phyloP scores from a whole-genome alignment of 2,888 invertebrate genomes.

The Ceriagrion tenellum region DNA sequence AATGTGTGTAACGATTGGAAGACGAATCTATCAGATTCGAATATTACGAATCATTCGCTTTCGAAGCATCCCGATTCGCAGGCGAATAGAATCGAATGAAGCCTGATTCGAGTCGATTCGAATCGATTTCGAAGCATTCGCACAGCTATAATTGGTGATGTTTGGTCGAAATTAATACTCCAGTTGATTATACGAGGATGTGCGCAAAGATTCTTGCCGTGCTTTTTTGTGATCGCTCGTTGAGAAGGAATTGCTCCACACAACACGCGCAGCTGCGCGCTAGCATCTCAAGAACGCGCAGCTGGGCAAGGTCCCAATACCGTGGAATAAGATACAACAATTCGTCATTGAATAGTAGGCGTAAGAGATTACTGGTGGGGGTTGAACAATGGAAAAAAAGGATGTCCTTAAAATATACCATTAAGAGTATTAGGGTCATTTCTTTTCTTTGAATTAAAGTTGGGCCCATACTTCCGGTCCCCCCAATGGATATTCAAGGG shows the following conservation, averaged over 20 bases:
- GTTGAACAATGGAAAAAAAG: not conserved
- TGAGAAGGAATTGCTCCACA: not conserved
- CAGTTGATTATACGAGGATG: not conserved
- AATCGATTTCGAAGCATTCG: too few relatives aligned
- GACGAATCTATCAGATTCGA: too few relatives aligned
- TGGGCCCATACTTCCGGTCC: not conserved
- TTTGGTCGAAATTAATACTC: not conserved
- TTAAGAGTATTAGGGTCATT: not conserved
- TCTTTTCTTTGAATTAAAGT: not conserved
- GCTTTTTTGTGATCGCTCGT: not conserved
- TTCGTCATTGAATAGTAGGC: not conserved
- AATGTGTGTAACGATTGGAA: too few relatives aligned
- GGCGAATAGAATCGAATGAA: too few relatives aligned
- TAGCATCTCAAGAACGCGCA: not conserved
- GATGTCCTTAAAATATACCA: not conserved
- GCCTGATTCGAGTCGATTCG: too few relatives aligned
- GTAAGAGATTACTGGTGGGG: not conserved
- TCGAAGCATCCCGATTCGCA: too few relatives aligned
- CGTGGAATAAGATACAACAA: not conserved
- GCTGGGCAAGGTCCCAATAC: not conserved
- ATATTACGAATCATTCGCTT: too few relatives aligned
- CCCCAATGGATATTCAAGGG: not conserved
- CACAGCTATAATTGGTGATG: too few relatives aligned
- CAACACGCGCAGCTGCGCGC: too few relatives aligned
- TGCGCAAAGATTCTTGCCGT: not conserved